These are phyloP conservation scores for Leuctra nigra DNA, from an alignment of 2,888 invertebrate species.

Conservation along the genomic window DNA sequence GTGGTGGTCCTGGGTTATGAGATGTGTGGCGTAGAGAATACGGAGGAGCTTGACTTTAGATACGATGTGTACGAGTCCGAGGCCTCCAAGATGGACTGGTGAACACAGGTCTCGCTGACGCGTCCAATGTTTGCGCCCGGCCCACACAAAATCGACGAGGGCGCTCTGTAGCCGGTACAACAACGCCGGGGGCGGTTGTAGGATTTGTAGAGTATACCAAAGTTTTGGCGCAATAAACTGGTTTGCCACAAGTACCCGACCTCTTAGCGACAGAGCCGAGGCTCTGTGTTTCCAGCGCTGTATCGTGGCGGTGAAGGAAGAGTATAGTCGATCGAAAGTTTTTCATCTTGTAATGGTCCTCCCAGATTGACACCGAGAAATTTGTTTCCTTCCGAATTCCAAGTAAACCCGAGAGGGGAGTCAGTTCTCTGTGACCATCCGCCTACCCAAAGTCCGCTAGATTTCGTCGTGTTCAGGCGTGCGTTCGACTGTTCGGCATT, in stretches of 20 bases:
- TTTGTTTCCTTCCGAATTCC: not conserved
- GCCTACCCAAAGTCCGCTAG: not conserved
- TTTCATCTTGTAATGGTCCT: too few relatives aligned
- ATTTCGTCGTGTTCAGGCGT: not conserved
- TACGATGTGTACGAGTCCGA: constrained; percentile 9
- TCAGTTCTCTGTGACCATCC: not conserved
- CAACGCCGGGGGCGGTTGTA: not conserved
- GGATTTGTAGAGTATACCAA: constrained; percentile 12
- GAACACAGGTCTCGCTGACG: not conserved
- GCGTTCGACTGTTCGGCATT: too few relatives aligned
- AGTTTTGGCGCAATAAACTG: constrained; percentile 15
- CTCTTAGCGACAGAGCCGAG: constrained; percentile 13
- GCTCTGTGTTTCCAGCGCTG: not conserved
- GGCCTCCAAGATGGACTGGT: constrained; percentile 16
- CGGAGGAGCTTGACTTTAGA: constrained; percentile 6
- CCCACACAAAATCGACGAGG: constrained; percentile 13
- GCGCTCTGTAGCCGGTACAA: not conserved
- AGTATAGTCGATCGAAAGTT: too few relatives aligned
- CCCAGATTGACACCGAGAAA: not conserved
- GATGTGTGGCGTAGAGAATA: too few relatives aligned
- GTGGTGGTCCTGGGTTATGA: too few relatives aligned
- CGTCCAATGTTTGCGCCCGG: constrained; percentile 5
- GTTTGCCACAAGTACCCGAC: constrained; percentile 11
- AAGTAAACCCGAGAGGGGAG: not conserved
- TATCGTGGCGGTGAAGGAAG: too few relatives aligned